Evolutionary conservation across 2,797 vertebrate genomes (phyloP).

Genomic region (Muraenolepis orangiensis): DNA sequence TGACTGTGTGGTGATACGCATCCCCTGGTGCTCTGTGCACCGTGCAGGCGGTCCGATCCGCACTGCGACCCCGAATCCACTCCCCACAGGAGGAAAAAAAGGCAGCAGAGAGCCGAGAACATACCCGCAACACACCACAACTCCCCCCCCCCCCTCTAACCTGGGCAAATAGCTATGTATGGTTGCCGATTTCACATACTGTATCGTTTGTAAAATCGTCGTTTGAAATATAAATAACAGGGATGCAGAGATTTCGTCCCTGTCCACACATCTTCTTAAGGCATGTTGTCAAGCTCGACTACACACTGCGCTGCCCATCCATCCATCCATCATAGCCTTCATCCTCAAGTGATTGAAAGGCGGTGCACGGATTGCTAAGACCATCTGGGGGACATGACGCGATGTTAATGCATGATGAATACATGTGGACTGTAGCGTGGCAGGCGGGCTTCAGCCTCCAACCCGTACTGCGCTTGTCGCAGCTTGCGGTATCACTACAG

Average conservation of each 20-base stretch:
- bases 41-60: constrained; percentile 44
- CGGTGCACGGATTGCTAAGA: background rate
- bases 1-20: background rate
- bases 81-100: background rate
- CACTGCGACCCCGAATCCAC: constrained; percentile 56
- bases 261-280: too few relatives aligned
- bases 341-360: background rate
- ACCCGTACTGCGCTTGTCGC: constrained; percentile 19
- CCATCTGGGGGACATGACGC: background rate
- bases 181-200: background rate
- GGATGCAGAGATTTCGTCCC: background rate
- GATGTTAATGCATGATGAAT: background rate
- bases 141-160: too few relatives aligned
- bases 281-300: background rate
- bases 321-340: background rate
- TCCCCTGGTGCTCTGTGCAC: background rate
- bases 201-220: background rate
- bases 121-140: background rate
- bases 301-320: too few relatives aligned
- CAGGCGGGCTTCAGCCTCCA: constrained; percentile 35
- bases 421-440: background rate
- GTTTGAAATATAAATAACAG: background rate
- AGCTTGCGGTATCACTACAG: constrained; percentile 56
- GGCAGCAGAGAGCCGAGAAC: constrained; percentile 1
- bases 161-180: background rate